Base-by-base conservation (phyloP, 2,113 vertebrate genomes). In the Thunnus thynnus region DNA sequence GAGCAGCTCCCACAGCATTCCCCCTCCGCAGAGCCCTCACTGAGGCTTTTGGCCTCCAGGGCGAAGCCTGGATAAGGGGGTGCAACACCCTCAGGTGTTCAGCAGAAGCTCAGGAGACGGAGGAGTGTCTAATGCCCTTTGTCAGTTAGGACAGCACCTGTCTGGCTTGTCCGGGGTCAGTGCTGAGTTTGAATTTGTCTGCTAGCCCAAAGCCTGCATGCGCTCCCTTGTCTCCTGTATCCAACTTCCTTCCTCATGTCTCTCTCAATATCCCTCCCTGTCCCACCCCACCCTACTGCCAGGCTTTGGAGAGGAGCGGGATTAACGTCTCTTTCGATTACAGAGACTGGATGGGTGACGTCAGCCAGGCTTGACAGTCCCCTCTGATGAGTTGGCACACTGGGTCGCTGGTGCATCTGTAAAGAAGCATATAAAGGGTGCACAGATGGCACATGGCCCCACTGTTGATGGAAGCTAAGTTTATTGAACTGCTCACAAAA, bases 251-350 rank as follows among this genome's bases (percentile, higher is more conserved):
- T 84, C 78, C 83, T 89, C 72, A 27, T 65, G 84, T 62, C 76
- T 83, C 83, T 69, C 62, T 85, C 50, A 61, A 27, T 85, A 48
- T 88, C 82, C 73, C 88, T 79, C 41, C 73, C 73, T 54, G 65
- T 79, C 83, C 77, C 71, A 65, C 63, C 78, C 79, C 68, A 79
- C 76, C 70, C 68, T 56, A 78, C 72, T 86, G 85, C 88, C 86
- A 68, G 90, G 93, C 90, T 94, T 94, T 95, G 91, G 89, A 92
- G 89, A 87, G 84, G 86, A 93, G 90, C 87, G 12, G 94, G 94
- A 96, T 96, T 95, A 96, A 71, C 72, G 94, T 93, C 95, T 91
- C 85, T 94, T 94, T 95, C 90, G 83, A 95, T 95, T 96, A 96
- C 76, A 68, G 85, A 85, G 83, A 88, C 77, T 67, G 76, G 85